A percentile compares a stretch with the other conserved stretches of the same genome.
Conservation (phyloP, 2,113 vertebrate species). For the Pomatostomus ruficeps region DNA sequence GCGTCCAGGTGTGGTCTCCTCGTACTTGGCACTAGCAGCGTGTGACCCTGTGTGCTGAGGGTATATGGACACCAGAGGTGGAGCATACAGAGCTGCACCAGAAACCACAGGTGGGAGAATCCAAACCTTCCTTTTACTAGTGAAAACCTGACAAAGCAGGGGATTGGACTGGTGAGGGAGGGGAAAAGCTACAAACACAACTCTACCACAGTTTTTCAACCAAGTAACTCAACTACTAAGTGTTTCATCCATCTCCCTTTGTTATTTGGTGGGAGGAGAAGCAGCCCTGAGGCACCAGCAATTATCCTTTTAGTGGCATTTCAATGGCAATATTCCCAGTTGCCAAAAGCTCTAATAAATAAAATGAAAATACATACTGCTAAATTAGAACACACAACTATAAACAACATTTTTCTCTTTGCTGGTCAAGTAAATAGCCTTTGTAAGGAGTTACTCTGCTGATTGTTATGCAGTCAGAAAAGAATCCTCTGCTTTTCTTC, state of each 20-base stretch:
- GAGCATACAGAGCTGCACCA: not conserved
- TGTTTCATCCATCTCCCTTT: conserved; percentile 38
- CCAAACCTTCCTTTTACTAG: not conserved
- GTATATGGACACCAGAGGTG: not conserved
- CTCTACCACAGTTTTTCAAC: not conserved
- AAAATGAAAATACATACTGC: conserved; percentile 59
- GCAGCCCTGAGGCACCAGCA: conserved; percentile 43
- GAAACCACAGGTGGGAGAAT: not conserved
- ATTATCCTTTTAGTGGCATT: conserved; percentile 54
- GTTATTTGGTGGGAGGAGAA: conserved; percentile 43
- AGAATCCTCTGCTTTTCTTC: not conserved
- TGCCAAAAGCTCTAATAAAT: conserved; percentile 57
- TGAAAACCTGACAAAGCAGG: not conserved
- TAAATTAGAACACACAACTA: conserved; percentile 43
- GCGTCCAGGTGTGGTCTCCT: not conserved
- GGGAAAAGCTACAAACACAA: not conserved
- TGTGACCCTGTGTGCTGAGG: not conserved
- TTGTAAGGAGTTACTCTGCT: conserved; percentile 20
- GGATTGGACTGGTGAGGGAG: not conserved
- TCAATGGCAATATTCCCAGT: conserved; percentile 53
- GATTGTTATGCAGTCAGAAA: not conserved
- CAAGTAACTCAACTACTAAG: conserved; percentile 13
- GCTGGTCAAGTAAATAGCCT: conserved; percentile 9
- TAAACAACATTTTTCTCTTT: conserved; percentile 52
- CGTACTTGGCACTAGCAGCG: not conserved